Conservation (phyloP, 2,888 invertebrate species). For the Teinopalpus imperialis region DNA sequence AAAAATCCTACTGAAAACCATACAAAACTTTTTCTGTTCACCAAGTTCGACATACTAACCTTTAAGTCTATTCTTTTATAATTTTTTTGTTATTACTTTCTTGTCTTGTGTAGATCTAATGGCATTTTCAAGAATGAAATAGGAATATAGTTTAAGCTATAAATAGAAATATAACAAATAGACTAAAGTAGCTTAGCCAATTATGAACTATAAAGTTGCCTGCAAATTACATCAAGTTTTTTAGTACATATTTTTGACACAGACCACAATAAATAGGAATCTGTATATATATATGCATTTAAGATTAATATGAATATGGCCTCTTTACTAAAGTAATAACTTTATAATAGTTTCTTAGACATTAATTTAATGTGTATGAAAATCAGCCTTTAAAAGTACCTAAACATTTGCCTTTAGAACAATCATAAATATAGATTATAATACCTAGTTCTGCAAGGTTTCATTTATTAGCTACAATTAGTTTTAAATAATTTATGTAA, state of each 20-base stretch:
- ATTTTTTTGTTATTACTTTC: no score
- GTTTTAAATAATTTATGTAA: slow-evolving; percentile 9
- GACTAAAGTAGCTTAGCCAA: no score
- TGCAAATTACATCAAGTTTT: not conserved
- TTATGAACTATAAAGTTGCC: not conserved
- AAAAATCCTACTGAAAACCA: no score
- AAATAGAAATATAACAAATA: no score
- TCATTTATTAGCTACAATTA: slow-evolving; percentile 7
- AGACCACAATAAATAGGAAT: not conserved
- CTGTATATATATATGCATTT: slow-evolving; percentile 4
- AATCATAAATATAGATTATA: slow-evolving; percentile 3
- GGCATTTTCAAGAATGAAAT: no score
- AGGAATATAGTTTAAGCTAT: no score
- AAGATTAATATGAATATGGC: no score
- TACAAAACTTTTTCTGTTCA: no score
- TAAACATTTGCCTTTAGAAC: slow-evolving; percentile 5
- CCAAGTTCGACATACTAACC: no score
- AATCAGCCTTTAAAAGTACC: slow-evolving; percentile 13
- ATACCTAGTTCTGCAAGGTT: slow-evolving; percentile 1
- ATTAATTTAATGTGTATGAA: not conserved
- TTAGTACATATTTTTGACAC: not conserved
- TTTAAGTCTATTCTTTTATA: no score
- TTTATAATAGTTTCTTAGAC: slow-evolving; percentile 1
- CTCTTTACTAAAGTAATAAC: not conserved
- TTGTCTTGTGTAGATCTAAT: no score